Conservation (phyloP, 2,888 invertebrate species). For the Epirrita christyi region DNA sequence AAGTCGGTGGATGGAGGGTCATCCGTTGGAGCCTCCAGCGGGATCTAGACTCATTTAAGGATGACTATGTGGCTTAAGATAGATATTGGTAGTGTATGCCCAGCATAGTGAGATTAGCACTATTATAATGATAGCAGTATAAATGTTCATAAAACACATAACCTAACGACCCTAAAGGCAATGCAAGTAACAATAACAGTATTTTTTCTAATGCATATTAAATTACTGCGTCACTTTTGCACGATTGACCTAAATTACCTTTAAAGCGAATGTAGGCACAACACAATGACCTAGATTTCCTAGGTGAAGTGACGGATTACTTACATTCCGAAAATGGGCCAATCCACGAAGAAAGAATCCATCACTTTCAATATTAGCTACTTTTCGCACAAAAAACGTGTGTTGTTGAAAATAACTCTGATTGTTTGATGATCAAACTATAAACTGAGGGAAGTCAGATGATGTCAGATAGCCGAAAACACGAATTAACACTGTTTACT, state of each 20-base stretch:
- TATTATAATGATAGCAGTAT: background rate
- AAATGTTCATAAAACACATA: conserved; percentile 3
- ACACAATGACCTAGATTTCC: conserved; percentile 40
- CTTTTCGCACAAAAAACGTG: conserved; percentile 33
- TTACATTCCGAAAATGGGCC: conserved; percentile 37
- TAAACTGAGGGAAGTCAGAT: conserved; percentile 71
- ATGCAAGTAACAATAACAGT: conserved; percentile 14
- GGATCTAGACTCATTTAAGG: no score
- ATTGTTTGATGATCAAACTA: conserved; percentile 56
- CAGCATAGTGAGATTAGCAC: background rate
- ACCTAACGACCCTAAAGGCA: conserved; percentile 15
- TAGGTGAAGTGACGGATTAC: conserved; percentile 38
- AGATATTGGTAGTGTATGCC: no score
- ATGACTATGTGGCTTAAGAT: no score
- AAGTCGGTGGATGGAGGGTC: no score
- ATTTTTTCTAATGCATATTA: conserved; percentile 41
- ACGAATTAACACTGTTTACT: conserved; percentile 63
- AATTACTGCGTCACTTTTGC: conserved; percentile 40
- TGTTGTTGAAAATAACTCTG: conserved; percentile 41
- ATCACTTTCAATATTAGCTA: conserved; percentile 38
- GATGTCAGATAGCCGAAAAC: conserved; percentile 67
- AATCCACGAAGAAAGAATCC: conserved; percentile 51
- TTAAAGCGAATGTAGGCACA: conserved; percentile 31
- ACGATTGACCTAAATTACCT: conserved; percentile 42
- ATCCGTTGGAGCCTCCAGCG: no score